Evolutionary conservation across 1,140 invertebrate genomes (phyloP).

Genomic region (Steinernema feltiae): DNA sequence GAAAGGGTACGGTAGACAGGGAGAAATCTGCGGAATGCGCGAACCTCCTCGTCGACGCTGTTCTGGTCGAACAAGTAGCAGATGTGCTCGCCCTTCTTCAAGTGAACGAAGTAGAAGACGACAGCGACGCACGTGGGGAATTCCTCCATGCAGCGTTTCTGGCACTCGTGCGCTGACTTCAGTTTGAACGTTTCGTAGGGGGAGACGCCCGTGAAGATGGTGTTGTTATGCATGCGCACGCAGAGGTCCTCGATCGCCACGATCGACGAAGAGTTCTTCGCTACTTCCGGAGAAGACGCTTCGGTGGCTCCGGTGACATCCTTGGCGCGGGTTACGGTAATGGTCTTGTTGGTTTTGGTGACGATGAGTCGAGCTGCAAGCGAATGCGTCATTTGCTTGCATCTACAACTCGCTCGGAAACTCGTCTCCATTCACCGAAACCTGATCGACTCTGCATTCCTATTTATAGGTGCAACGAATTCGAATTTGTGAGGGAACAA

Average conservation of each 20-base stretch:
- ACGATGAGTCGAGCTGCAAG: constrained; percentile 34
- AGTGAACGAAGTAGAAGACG: constrained; percentile 40
- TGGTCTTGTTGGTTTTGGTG: constrained; percentile 29
- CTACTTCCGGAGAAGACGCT: not conserved
- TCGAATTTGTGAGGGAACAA: not conserved
- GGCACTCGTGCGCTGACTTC: constrained; percentile 37
- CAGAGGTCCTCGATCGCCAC: constrained; percentile 35
- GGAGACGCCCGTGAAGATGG: constrained; percentile 26
- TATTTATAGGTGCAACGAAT: constrained; percentile 1
- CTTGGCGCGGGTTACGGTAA: constrained; percentile 4
- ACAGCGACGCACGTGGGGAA: constrained; percentile 41
- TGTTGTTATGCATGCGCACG: constrained; percentile 41
- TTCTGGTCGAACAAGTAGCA: constrained; percentile 41
- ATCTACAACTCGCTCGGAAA: too few relatives aligned
- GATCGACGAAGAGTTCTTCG: not conserved
- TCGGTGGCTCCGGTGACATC: not conserved
- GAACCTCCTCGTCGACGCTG: constrained; percentile 26
- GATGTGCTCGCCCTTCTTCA: constrained; percentile 39
- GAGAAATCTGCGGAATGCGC: not conserved
- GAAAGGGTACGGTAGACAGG: not conserved
- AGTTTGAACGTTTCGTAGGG: constrained; percentile 14
- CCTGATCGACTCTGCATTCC: not conserved
- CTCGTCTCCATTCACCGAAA: not conserved
- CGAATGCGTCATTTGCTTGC: too few relatives aligned
- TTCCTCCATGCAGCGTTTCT: constrained; percentile 37